These are phyloP conservation scores for Trissolcus japonicus DNA, from an alignment of 2,888 invertebrate species.

Conservation along the genomic window DNA sequence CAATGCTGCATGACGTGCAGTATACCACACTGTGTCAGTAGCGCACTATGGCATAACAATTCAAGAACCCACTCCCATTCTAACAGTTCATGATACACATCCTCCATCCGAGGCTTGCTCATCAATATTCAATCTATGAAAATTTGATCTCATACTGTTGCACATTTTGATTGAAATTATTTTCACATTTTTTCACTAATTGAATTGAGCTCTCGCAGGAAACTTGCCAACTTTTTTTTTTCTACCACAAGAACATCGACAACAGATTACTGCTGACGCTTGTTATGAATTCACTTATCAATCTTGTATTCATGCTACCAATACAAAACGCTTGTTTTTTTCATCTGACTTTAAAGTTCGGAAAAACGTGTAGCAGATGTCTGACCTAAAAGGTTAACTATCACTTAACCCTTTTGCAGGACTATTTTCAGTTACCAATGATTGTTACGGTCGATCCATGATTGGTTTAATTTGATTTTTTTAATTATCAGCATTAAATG, in stretches of 20 bases:
- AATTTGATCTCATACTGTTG: constrained; percentile 44
- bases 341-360: too few relatives aligned
- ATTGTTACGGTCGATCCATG: too few relatives aligned
- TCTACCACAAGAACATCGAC: constrained; percentile 14
- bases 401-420: too few relatives aligned
- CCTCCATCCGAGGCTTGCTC: constrained; percentile 28
- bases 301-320: neutral
- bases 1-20: constrained; percentile 43
- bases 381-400: too few relatives aligned
- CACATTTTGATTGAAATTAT: constrained; percentile 46
- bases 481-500: too few relatives aligned
- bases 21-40: constrained; percentile 38
- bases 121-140: constrained; percentile 52
- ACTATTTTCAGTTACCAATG: too few relatives aligned
- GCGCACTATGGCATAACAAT: constrained; percentile 40
- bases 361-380: too few relatives aligned
- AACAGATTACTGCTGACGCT: neutral
- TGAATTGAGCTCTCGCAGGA: constrained; percentile 30
- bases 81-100: constrained; percentile 37
- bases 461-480: too few relatives aligned
- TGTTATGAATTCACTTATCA: too few relatives aligned
- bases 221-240: constrained; percentile 34
- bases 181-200: constrained; percentile 35
- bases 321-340: too few relatives aligned
- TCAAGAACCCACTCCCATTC: constrained; percentile 22